Evolutionary conservation across 2,888 invertebrate species (phyloP).

Genomic region (Tuberolachnus salignus): DNA sequence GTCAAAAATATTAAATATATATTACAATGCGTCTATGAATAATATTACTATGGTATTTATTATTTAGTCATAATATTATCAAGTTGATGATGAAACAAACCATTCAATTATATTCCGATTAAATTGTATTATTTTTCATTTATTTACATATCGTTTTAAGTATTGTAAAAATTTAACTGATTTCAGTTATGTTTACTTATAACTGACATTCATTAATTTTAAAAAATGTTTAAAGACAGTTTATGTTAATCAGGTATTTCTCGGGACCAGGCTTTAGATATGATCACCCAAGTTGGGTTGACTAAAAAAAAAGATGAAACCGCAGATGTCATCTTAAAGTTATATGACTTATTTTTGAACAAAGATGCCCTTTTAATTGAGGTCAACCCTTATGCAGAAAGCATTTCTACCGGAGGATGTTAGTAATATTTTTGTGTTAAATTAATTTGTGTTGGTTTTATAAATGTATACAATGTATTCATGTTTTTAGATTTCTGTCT

Average conservation of each 20-base stretch:
- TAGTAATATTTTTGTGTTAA: conserved; percentile 61
- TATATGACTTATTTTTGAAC: conserved; percentile 84
- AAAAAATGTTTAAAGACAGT: background rate
- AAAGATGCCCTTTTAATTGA: conserved; percentile 91
- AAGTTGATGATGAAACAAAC: background rate
- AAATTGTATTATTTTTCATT: background rate
- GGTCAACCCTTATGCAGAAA: conserved; percentile 94
- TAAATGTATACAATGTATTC: conserved; percentile 7
- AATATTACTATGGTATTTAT: conserved; percentile 20
- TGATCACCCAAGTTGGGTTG: conserved; percentile 80
- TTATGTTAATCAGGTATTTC: conserved; percentile 65
- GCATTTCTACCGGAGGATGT: conserved; percentile 76
- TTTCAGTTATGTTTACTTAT: too few species aligned
- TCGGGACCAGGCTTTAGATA: conserved; percentile 74
- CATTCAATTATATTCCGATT: background rate
- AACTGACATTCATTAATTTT: background rate
- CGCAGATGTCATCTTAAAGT: conserved; percentile 76
- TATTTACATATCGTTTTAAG: too few species aligned
- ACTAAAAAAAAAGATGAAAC: conserved; percentile 72
- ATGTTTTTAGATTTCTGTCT: conserved; percentile 80
- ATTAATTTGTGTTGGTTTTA: conserved; percentile 8
- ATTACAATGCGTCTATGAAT: background rate
- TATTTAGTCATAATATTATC: background rate
- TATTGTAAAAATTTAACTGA: too few species aligned
- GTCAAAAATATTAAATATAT: background rate